Evolutionary conservation across 1,140 invertebrate genomes (phyloP).

Genomic region (Eufriesea mexicana): DNA sequence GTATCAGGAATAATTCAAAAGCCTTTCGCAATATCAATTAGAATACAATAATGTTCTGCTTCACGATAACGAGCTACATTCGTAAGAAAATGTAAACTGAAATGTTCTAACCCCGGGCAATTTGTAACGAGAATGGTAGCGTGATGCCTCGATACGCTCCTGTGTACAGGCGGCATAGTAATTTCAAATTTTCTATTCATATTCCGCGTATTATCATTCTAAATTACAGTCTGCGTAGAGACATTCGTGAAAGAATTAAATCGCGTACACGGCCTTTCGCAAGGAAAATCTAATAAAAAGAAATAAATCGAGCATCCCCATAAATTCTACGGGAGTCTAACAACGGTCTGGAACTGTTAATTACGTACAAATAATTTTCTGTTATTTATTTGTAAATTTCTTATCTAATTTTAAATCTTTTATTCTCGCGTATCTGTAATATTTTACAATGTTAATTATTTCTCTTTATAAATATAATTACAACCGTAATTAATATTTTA

Average conservation of each 20-base stretch:
- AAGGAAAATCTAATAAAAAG: not conserved
- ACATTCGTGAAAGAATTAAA: not conserved
- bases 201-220: not conserved
- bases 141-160: not conserved
- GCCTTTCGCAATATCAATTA: not conserved
- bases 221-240: not conserved
- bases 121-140: not conserved
- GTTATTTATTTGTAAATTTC: too few species aligned
- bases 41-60: not conserved
- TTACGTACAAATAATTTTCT: too few species aligned
- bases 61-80: not conserved
- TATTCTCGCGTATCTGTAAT: too few species aligned
- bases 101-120: not conserved
- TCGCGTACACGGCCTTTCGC: not conserved
- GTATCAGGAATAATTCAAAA: not conserved
- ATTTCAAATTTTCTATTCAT: not conserved
- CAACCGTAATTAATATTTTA: too few species aligned
- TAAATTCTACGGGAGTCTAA: too few species aligned
- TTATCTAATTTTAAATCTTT: too few species aligned
- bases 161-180: not conserved
- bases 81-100: not conserved
- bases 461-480: too few species aligned
- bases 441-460: too few species aligned
- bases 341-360: too few species aligned
- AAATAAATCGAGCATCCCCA: too few species aligned